Evolutionary conservation across 2,113 vertebrate species (phyloP).

Genomic region (Urocitellus parryii): DNA sequence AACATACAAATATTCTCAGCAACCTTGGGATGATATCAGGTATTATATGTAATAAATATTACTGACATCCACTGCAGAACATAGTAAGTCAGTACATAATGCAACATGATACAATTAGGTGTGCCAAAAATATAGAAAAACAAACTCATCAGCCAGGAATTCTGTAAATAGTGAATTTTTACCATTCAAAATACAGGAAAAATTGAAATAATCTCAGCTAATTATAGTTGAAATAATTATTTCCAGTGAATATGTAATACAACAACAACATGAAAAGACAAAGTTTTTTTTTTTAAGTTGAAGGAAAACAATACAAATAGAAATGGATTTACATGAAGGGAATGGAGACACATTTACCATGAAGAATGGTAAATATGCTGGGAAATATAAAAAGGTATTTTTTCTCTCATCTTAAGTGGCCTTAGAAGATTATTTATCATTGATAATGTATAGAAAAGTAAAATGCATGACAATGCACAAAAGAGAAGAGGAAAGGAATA

Average conservation of each 20-base stretch:
- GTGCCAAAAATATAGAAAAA: not conserved
- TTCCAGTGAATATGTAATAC: not conserved
- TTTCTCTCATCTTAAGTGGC: not conserved
- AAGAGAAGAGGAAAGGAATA: not conserved
- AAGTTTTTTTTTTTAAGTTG: slow-evolving; percentile 31
- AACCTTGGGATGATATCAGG: not conserved
- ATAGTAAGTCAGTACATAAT: not conserved
- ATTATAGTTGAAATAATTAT: not conserved
- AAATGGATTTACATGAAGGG: not conserved
- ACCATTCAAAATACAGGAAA: slow-evolving; percentile 6
- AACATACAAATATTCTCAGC: not conserved
- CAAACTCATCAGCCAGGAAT: not conserved
- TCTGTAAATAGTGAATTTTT: not conserved
- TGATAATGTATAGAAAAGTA: not conserved
- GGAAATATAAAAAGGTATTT: not conserved
- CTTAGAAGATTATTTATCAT: not conserved
- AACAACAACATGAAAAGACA: not conserved
- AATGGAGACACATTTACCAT: not conserved
- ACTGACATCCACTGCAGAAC: not conserved
- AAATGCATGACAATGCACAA: not conserved
- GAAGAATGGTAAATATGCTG: not conserved
- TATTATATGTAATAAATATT: not conserved
- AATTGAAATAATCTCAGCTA: not conserved
- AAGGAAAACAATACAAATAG: not conserved
- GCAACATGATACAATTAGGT: not conserved